Percentiles rank a stretch among this genome's conserved stretches.
Evolutionary conservation across 2,888 invertebrate genomes (phyloP).

Genomic region (Caenorhabditis macrosperma): DNA sequence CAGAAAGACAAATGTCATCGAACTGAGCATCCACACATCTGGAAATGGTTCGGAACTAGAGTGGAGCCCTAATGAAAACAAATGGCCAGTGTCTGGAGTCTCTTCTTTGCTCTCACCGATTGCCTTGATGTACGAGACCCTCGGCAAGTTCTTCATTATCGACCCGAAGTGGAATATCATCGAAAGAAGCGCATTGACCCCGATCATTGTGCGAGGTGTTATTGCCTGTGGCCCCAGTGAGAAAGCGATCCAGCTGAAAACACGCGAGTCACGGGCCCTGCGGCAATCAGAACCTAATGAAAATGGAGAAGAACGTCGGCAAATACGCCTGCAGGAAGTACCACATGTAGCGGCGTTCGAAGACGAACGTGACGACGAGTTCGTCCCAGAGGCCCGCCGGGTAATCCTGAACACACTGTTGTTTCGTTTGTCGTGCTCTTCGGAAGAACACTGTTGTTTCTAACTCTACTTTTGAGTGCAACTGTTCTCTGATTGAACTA

Average conservation of each 20-base stretch:
- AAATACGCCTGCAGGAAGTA: slow-evolving; percentile 72
- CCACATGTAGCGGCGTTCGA: slow-evolving; percentile 69
- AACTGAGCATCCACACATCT: slow-evolving; percentile 74
- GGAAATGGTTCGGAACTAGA: slow-evolving; percentile 16
- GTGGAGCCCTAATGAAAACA: not conserved
- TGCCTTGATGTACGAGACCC: slow-evolving; percentile 71
- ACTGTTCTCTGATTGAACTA: too few species aligned
- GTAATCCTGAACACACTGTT: slow-evolving; percentile 60
- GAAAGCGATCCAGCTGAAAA: slow-evolving; percentile 71
- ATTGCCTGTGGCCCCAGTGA: slow-evolving; percentile 70
- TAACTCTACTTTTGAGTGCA: not conserved
- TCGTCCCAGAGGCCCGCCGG: slow-evolving; percentile 71
- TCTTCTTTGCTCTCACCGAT: slow-evolving; percentile 53
- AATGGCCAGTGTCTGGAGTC: not conserved
- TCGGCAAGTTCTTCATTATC: slow-evolving; percentile 70
- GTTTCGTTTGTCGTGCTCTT: too few species aligned
- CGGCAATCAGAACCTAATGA: slow-evolving; percentile 62
- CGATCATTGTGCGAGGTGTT: slow-evolving; percentile 73
- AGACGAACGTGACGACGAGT: slow-evolving; percentile 65
- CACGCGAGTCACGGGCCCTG: not conserved
- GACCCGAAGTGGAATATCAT: slow-evolving; percentile 74
- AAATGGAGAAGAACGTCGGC: slow-evolving; percentile 73
- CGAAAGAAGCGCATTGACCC: slow-evolving; percentile 72
- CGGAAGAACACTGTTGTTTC: not conserved
- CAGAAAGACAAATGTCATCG: slow-evolving; percentile 72